Evolutionary conservation across 2,888 invertebrate genomes (phyloP), one percentile per base, ranked within the genome.

Genomic region (Busseola fusca): DNA sequence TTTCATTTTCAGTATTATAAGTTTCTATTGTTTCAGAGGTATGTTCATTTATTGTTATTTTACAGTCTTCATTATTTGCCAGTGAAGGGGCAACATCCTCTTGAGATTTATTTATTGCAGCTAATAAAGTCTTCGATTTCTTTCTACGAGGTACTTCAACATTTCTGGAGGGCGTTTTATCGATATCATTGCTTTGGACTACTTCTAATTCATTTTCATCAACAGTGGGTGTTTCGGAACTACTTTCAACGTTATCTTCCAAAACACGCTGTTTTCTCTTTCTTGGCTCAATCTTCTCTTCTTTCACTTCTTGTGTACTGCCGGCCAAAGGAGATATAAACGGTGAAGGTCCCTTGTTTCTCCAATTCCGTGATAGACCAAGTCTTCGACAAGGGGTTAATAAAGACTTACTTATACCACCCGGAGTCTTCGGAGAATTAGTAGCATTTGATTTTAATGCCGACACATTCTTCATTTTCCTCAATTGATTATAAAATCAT

Each of bases 301-400:
- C 74, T 69, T 80, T 87, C 4, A 71, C 60, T 65, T 88, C 89
- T 5, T 59, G 60, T 40, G 66, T 66, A 75, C 52, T 86, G 30
- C 83, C 82, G 5, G 88, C 69, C 42, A 94, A 65, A 42, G 95
- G 95, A n/a, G 95, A 94, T 65, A 93, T 86, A 80, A 95, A 95
- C 1, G 95, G 95, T 12, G 94, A 94, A 48, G 89, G 80, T 1
- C 92, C 91, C 73, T 85, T 88, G 83, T 92, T 93, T 78, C 86
- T 92, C 92, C 93, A 94, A 72, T 93, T 94, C 27, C 96, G 92
- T 3, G 96, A 96, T 45, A 96, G 89, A 16, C 96, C 96, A 50
- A 96, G 87, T 86, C 96, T 91, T 86, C 96, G 90, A 81, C 96
- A 96, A 30, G 96, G 96, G 62, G 96, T 96, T 57, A 96, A 87